phyloP scores from a whole-genome alignment of 2,113 vertebrate genomes.

The Micronycteris hirsuta region DNA sequence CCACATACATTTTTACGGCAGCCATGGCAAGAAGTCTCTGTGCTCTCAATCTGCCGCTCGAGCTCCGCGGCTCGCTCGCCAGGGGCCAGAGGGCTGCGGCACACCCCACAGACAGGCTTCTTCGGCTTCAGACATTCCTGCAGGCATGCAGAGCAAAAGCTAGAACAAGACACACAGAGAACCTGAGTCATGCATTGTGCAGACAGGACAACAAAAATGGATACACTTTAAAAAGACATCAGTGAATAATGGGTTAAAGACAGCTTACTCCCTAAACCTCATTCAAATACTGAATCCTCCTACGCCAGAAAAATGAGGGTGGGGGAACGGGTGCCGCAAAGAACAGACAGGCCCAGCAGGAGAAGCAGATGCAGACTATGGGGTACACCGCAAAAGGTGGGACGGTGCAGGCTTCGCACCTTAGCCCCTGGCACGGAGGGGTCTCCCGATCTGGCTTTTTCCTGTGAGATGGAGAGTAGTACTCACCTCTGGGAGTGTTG shows the following conservation, averaged over 20 bases:
- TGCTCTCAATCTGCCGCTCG: constrained; percentile 88
- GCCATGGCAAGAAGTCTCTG: constrained; percentile 91
- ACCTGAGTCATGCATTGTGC: constrained; percentile 53
- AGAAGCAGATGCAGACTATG: neutral
- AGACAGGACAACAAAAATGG: constrained; percentile 57
- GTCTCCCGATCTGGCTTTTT: neutral
- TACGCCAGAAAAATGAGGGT: neutral
- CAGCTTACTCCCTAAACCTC: neutral
- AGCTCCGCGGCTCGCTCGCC: constrained; percentile 87
- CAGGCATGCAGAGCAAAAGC: constrained; percentile 94
- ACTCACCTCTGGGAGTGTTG: neutral
- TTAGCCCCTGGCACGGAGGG: neutral
- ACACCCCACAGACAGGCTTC: constrained; percentile 95
- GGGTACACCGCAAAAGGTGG: neutral
- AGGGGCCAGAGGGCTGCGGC: constrained; percentile 85
- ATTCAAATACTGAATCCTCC: neutral
- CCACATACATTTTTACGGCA: constrained; percentile 90
- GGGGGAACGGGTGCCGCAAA: neutral
- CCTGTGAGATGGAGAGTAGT: neutral
- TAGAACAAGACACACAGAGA: constrained; percentile 69
- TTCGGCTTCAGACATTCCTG: constrained; percentile 95
- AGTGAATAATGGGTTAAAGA: constrained; percentile 44
- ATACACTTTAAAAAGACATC: constrained; percentile 46
- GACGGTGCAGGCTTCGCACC: neutral
- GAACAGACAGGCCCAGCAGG: neutral